Base-by-base conservation (phyloP, 2,888 invertebrate species). In the Apamea monoglypha region DNA sequence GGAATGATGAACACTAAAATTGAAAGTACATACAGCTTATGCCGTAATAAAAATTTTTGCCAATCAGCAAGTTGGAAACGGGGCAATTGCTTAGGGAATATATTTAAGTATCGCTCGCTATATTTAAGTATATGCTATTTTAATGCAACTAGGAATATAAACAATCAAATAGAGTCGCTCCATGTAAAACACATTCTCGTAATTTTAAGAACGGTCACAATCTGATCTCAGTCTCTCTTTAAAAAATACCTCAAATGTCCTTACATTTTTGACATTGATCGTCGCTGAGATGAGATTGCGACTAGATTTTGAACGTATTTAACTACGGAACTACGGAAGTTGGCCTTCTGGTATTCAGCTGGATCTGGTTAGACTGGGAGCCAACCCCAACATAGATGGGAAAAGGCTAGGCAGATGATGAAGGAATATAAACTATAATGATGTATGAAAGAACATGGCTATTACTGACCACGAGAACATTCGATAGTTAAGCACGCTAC, bases 1-100 rank as follows among this genome's bases (percentile, higher is more conserved):
- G 59, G 68, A 64, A 59, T 44, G 50, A 85, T 59, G 63, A 53
- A 36, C 8, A 32, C 32, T 68, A 72, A 84, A 71, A 68, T 14
- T 44, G 36, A 84, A 79, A 71, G 47, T 80, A 10, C 16, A 18
- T 50, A 25, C 25, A 70, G 50, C 53, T 29, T 18, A 81, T 40
- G 16, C 10, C 25, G 7, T 18, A 40, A 0, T 67, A 14, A 50
- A n/a, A 29, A 25, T 18, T 16, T 0, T 32, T 53, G 14, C 47
- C 14, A n/a, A 32, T 44, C 21, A 53, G 50, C 61, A 40, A 25
- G 14, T 4, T 81, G 12, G 16, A 40, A 61, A 5, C 12, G 0
- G 14, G 25, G 18, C 40, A n/a, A 21, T 18, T 18, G 25, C 2
- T 36, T 3, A 36, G 18, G 32, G 5, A 10, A 4, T 50, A 53